Conservation (phyloP, 2,113 vertebrate genomes). For the Morphnarchus princeps region DNA sequence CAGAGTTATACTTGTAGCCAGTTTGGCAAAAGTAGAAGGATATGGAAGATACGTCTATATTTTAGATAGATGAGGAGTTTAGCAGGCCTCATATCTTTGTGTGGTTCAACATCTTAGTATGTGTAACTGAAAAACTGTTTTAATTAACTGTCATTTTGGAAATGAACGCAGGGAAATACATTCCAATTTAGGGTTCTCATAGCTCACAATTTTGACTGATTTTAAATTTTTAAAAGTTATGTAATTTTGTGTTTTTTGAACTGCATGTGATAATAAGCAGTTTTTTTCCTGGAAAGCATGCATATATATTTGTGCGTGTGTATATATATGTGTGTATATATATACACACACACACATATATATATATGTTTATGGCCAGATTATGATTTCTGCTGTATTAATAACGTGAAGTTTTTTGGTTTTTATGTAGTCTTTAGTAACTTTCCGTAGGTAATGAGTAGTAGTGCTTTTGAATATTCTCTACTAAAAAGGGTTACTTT, state of each 20-base stretch:
- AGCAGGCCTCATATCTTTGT: not conserved
- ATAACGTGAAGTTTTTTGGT: not conserved
- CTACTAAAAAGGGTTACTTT: not conserved
- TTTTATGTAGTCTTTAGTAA: not conserved
- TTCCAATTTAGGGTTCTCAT: not conserved
- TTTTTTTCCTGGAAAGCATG: not conserved
- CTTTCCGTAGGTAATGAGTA: not conserved
- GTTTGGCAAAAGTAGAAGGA: not conserved
- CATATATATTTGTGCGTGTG: too few relatives aligned
- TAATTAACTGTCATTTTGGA: not conserved
- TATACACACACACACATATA: rapidly evolving
- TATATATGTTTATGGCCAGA: not conserved
- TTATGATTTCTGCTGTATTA: not conserved
- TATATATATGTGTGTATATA: too few relatives aligned
- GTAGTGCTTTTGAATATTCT: not conserved
- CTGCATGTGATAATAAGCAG: not conserved
- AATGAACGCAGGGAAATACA: not conserved
- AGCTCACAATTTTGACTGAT: not conserved
- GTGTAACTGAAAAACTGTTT: not conserved
- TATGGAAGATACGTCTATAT: not conserved
- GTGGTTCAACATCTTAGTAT: not conserved
- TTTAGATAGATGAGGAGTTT: not conserved
- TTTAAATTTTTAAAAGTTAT: not conserved
- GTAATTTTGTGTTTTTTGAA: not conserved
- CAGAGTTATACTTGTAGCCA: not conserved